Evolutionary conservation across 1,140 invertebrate genomes (phyloP).

Genomic region (Vollenhovia emeryi): DNA sequence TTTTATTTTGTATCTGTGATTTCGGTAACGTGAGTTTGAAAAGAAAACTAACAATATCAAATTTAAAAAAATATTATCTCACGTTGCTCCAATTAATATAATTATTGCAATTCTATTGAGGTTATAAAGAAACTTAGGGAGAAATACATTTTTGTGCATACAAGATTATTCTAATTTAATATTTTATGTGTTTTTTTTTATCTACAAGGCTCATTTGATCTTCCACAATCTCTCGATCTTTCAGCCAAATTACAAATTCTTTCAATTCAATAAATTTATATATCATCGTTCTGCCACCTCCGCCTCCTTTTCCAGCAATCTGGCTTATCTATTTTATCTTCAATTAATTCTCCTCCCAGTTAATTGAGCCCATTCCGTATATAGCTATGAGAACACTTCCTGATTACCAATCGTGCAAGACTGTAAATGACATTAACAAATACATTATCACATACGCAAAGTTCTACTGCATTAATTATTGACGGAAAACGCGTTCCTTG

Average conservation of each 20-base stretch:
- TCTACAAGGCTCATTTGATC: not conserved
- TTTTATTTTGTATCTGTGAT: not conserved
- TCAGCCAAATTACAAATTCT: not conserved
- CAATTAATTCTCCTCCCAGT: conserved; percentile 49
- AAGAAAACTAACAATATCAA: not conserved
- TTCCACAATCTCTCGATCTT: not conserved
- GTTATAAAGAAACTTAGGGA: not conserved
- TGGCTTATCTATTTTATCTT: conserved; percentile 27
- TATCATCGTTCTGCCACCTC: not conserved
- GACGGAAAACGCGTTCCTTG: not conserved
- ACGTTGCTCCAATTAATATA: not conserved
- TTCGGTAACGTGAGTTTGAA: not conserved
- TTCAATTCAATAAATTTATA: conserved; percentile 23
- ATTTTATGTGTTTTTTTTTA: not conserved
- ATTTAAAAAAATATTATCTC: not conserved
- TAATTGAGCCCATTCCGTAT: conserved; percentile 42
- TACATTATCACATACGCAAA: not conserved
- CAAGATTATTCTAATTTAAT: not conserved
- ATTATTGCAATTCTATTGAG: not conserved
- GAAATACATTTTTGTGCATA: not conserved
- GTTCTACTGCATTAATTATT: conserved; percentile 25
- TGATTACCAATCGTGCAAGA: conserved; percentile 20
- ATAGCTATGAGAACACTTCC: conserved; percentile 5
- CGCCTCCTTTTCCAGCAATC: not conserved
- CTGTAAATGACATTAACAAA: not conserved